A percentile compares a stretch with the other conserved stretches of the same genome.
Conservation (phyloP, 2,888 invertebrate genomes). For the Galeopsomyia nigrocyanea region DNA sequence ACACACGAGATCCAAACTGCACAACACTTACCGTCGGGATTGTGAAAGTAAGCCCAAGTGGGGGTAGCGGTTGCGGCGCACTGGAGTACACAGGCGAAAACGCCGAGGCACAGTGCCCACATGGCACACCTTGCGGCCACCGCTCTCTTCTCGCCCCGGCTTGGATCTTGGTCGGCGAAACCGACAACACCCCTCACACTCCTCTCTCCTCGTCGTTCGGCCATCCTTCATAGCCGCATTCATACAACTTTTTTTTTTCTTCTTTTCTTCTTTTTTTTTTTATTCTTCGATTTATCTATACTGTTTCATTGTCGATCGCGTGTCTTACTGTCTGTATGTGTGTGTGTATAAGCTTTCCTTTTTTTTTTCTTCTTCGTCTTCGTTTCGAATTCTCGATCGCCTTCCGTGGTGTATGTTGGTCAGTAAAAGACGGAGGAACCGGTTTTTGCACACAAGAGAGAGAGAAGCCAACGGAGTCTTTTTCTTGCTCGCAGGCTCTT, state of each 20-base stretch:
- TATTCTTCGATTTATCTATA: background rate
- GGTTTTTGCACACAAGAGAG: constrained; percentile 57
- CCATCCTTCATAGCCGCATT: constrained; percentile 67
- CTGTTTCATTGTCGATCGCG: no score
- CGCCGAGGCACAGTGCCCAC: constrained; percentile 62
- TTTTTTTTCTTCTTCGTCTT: constrained; percentile 7
- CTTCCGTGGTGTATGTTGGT: constrained; percentile 36
- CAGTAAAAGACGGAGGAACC: constrained; percentile 49
- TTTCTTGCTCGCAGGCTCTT: constrained; percentile 23
- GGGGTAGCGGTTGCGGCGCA: constrained; percentile 87
- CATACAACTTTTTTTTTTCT: background rate
- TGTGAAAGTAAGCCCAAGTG: constrained; percentile 88
- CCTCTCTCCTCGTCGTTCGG: constrained; percentile 55
- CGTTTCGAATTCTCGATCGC: constrained; percentile 16
- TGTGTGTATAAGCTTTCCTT: background rate
- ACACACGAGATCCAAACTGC: no score
- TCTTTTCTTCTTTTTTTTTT: constrained; percentile 21
- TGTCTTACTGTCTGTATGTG: no score
- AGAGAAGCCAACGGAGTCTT: constrained; percentile 2
- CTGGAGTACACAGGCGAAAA: constrained; percentile 78
- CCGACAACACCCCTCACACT: constrained; percentile 63
- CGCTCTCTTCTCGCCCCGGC: constrained; percentile 62
- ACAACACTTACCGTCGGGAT: constrained; percentile 77
- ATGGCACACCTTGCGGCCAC: constrained; percentile 67
- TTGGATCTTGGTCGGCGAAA: constrained; percentile 62